These are phyloP conservation scores for Centruroides sculpturatus DNA, from an alignment of 1,140 invertebrate genomes.

Conservation along the genomic window DNA sequence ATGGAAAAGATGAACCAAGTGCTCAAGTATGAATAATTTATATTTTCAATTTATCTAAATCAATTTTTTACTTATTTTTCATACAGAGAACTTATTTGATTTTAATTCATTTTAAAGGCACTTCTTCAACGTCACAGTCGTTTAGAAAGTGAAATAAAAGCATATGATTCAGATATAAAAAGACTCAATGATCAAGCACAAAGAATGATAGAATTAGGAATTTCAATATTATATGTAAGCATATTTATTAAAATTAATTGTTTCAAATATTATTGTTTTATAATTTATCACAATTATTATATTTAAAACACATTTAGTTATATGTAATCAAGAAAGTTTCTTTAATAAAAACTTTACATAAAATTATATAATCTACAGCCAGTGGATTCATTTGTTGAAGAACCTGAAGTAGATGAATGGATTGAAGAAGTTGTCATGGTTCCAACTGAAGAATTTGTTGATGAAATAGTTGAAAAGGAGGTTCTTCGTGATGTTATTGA, in stretches of 20 bases:
- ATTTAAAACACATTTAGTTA: too few relatives aligned
- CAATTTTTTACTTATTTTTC: not conserved
- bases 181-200: constrained; percentile 72
- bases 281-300: too few relatives aligned
- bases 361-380: too few relatives aligned
- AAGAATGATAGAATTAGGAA: constrained; percentile 59
- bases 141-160: constrained; percentile 77
- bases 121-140: constrained; percentile 70
- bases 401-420: constrained; percentile 27
- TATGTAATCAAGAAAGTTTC: too few relatives aligned
- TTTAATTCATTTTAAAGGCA: constrained; percentile 29
- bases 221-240: constrained; percentile 50
- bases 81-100: not conserved
- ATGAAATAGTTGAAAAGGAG: constrained; percentile 68
- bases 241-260: not conserved
- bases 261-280: too few relatives aligned
- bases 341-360: too few relatives aligned
- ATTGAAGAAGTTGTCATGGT: constrained; percentile 44
- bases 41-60: not conserved
- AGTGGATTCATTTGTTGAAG: not conserved
- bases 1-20: constrained; percentile 74
- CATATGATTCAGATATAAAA: constrained; percentile 77
- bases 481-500: constrained; percentile 72
- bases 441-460: constrained; percentile 79
- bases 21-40: constrained; percentile 39